These are phyloP conservation scores for Phlogophora meticulosa DNA, from an alignment of 2,888 invertebrate genomes.

Conservation along the genomic window DNA sequence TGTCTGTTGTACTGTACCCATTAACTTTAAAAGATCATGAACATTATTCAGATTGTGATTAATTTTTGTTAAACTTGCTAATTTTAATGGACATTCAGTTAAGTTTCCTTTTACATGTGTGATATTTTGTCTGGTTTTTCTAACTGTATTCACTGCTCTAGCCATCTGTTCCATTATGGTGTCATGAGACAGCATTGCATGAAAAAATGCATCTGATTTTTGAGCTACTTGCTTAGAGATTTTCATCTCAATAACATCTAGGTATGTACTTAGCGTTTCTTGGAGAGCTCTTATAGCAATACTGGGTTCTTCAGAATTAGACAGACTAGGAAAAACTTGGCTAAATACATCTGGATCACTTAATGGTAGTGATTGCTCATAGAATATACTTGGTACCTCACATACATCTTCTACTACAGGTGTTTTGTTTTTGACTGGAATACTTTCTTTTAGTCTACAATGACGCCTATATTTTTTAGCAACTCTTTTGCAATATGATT, in stretches of 20 bases:
- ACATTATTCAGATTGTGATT: constrained; percentile 92
- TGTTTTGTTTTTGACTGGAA: constrained; percentile 82
- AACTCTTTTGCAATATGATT: constrained; percentile 95
- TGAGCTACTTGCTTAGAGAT: constrained; percentile 98
- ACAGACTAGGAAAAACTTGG: constrained; percentile 95
- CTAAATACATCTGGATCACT: constrained; percentile 95
- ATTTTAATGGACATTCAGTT: constrained; percentile 95
- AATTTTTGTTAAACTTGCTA: constrained; percentile 93
- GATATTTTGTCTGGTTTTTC: constrained; percentile 94
- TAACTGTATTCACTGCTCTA: constrained; percentile 94
- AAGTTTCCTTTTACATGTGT: constrained; percentile 94
- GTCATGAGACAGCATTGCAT: constrained; percentile 99
- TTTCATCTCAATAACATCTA: constrained; percentile 98
- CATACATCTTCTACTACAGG: constrained; percentile 90
- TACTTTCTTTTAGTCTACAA: constrained; percentile 89
- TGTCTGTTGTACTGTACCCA: constrained; percentile 99
- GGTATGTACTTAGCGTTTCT: constrained; percentile 97
- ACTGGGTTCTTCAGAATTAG: constrained; percentile 91
- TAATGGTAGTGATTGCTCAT: constrained; percentile 94
- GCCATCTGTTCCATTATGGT: constrained; percentile 98
- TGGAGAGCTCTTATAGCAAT: constrained; percentile 94
- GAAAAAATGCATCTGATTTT: constrained; percentile 99
- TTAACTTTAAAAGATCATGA: constrained; percentile 95
- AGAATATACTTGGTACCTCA: constrained; percentile 96
- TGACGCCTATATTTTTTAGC: constrained; percentile 93